Percentiles rank a stretch among this genome's conserved stretches.
phyloP scores from a whole-genome alignment of 2,797 vertebrate genomes.

The Gallinago solitaria region DNA sequence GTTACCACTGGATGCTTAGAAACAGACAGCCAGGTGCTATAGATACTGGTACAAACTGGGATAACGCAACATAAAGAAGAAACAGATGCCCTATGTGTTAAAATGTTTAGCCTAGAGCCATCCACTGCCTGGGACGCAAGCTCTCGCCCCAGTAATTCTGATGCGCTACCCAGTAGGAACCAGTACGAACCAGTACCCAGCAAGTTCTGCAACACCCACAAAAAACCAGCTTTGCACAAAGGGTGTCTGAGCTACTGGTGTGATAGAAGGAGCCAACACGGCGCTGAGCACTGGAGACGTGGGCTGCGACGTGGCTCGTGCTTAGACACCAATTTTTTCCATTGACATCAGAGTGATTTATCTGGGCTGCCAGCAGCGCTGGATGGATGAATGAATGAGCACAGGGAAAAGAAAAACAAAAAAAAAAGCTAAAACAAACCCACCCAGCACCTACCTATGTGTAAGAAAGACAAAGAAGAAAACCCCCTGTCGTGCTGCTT shows the following conservation, averaged over 20 bases:
- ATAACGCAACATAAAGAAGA: neutral
- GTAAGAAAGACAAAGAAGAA: neutral
- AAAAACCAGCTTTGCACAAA: neutral
- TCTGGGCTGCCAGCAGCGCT: neutral
- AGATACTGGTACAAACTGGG: neutral
- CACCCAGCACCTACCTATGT: neutral
- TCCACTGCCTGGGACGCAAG: neutral
- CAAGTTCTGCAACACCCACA: too few relatives aligned
- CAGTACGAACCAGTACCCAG: neutral
- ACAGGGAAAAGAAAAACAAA: neutral
- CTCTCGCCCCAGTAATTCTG: neutral
- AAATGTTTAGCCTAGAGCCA: neutral
- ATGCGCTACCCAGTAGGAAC: neutral
- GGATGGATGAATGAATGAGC: neutral
- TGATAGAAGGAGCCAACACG: neutral
- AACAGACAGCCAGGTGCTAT: neutral
- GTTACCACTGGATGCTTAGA: neutral
- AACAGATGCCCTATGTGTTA: neutral
- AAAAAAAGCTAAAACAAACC: too few relatives aligned
- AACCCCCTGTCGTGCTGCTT: neutral
- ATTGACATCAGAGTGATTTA: neutral
- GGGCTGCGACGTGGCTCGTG: neutral
- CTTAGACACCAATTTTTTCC: neutral
- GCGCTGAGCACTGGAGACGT: fast-evolving
- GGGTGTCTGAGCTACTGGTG: neutral